phyloP scores from a whole-genome alignment of 2,797 vertebrate genomes.

The Psittacula derbiana region DNA sequence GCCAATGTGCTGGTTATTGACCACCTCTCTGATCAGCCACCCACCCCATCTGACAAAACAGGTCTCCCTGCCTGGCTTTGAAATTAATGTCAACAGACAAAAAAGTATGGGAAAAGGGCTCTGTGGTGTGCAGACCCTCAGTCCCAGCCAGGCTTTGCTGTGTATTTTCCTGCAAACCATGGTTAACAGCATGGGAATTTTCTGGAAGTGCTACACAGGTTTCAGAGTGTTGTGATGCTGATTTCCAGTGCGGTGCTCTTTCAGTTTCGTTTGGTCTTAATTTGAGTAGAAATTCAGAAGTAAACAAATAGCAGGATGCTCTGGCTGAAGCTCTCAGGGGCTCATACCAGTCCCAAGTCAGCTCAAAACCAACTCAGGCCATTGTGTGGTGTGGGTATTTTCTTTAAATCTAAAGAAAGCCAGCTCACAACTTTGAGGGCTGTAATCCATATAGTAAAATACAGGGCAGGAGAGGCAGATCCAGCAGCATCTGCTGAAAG shows the following conservation, averaged over 20 bases:
- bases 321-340: not conserved
- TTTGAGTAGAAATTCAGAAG: not conserved
- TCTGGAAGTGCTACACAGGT: not conserved
- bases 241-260: not conserved
- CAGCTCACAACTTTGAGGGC: not conserved
- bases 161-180: not conserved
- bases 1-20: not conserved
- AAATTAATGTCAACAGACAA: slow-evolving; percentile 59
- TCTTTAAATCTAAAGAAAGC: not conserved
- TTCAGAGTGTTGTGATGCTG: not conserved
- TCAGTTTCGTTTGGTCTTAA: not conserved
- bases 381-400: not conserved
- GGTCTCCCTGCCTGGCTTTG: slow-evolving; percentile 58
- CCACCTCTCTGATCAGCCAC: not conserved
- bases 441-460: slow-evolving; percentile 34
- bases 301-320: slow-evolving; percentile 16
- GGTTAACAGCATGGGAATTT: not conserved
- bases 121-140: not conserved
- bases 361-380: not conserved
- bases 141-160: not conserved
- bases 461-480: not conserved
- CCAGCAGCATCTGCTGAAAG: slow-evolving; percentile 17
- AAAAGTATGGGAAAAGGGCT: slow-evolving; percentile 26
- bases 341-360: accelerated
- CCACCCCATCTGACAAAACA: slow-evolving; percentile 64